phyloP scores from a whole-genome alignment of 1,140 invertebrate species.

The Platyscapa corneri region DNA sequence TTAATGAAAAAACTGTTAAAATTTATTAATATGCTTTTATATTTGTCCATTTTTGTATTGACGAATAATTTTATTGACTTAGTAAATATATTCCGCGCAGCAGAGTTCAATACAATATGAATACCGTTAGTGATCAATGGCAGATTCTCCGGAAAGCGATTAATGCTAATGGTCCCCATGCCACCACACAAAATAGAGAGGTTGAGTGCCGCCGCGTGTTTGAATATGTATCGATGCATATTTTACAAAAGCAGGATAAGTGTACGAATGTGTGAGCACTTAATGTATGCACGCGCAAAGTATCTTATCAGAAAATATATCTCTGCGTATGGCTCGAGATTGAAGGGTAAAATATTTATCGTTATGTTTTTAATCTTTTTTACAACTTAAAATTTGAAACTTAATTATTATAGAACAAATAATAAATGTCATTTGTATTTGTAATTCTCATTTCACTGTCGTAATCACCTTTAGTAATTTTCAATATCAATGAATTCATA shows the following conservation, averaged over 20 bases:
- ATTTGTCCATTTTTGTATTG: too few species aligned
- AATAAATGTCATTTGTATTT: too few species aligned
- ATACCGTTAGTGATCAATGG: constrained; percentile 67
- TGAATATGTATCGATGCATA: constrained; percentile 71
- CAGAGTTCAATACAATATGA: constrained; percentile 66
- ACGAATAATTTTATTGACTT: constrained; percentile 63
- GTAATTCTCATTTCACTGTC: too few species aligned
- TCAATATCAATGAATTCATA: too few species aligned
- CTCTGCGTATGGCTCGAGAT: background rate
- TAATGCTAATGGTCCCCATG: constrained; percentile 68
- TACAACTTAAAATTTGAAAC: too few species aligned
- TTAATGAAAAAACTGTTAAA: too few species aligned
- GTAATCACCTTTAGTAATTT: too few species aligned
- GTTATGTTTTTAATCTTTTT: background rate
- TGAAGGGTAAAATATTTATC: constrained; percentile 20
- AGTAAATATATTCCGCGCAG: constrained; percentile 52
- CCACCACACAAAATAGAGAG: constrained; percentile 41
- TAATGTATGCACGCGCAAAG: too few species aligned
- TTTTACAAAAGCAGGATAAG: constrained; percentile 60
- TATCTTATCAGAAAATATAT: constrained; percentile 58
- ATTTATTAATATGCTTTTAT: too few species aligned
- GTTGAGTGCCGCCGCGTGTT: constrained; percentile 50
- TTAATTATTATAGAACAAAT: too few species aligned
- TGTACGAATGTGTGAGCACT: background rate
- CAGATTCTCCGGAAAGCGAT: constrained; percentile 66